Evolutionary conservation across 64 coral and sea anemone genomes (phyloP).

Genomic region (Actinia tenebrosa): DNA sequence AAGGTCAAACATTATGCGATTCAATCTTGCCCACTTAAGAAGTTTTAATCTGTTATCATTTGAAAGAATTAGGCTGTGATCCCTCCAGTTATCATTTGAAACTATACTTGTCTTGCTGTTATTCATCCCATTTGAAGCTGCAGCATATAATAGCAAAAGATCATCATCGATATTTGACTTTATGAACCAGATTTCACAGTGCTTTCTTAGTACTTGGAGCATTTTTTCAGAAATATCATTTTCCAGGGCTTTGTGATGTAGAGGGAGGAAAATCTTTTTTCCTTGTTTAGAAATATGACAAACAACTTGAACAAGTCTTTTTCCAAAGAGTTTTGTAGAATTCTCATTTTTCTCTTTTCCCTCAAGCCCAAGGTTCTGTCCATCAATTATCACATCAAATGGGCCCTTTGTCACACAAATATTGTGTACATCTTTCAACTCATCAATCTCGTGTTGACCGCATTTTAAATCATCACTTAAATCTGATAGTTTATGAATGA

Average conservation of each 20-base stretch:
- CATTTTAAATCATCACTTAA: neutral
- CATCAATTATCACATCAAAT: conserved; percentile 92
- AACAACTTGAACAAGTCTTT: conserved; percentile 33
- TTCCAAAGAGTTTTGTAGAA: conserved; percentile 38
- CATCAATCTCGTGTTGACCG: neutral
- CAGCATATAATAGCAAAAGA: conserved; percentile 74
- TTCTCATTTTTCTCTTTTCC: neutral
- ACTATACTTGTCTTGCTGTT: conserved; percentile 36
- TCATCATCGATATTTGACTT: conserved; percentile 57
- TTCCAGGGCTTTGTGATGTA: conserved; percentile 45
- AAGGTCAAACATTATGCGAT: conserved; percentile 57
- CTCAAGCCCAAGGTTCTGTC: conserved; percentile 66
- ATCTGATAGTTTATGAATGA: conserved; percentile 25
- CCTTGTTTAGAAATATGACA: conserved; percentile 31
- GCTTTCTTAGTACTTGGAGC: conserved; percentile 17
- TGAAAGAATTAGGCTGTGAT: conserved; percentile 57
- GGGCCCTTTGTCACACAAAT: conserved; percentile 36
- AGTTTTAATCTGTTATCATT: conserved; percentile 50
- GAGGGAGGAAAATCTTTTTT: conserved; percentile 51
- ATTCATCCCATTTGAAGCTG: conserved; percentile 72
- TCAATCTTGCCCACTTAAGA: conserved; percentile 80
- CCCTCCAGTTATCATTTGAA: conserved; percentile 74
- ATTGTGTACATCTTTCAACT: conserved; percentile 29
- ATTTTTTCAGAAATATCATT: conserved; percentile 32
- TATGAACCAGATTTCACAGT: conserved; percentile 48